Evolutionary conservation across 2,113 vertebrate species (phyloP).

Genomic region (Clupea harengus): DNA sequence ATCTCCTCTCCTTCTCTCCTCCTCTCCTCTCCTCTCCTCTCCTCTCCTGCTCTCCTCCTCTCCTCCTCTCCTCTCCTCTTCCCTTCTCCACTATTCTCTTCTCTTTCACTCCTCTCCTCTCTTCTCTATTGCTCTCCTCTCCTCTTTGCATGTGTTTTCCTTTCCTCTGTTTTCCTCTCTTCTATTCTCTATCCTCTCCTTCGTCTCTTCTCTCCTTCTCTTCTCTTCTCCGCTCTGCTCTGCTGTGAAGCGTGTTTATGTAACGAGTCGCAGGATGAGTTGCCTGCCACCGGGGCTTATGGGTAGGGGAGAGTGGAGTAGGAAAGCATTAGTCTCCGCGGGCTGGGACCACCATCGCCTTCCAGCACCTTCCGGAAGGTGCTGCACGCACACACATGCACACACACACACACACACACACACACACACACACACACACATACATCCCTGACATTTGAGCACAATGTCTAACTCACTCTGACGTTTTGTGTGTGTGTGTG

Average conservation of each 20-base stretch:
- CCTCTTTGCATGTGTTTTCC: neutral
- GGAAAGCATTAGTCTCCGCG: neutral
- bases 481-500: neutral
- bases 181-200: neutral
- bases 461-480: neutral
- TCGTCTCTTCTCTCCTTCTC: slow-evolving; percentile 3
- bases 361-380: slow-evolving; percentile 1
- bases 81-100: neutral
- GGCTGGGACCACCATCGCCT: neutral
- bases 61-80: slow-evolving; percentile 28
- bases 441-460: neutral
- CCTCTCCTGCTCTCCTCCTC: slow-evolving; percentile 44
- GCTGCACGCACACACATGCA: neutral
- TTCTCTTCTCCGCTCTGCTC: slow-evolving; percentile 54
- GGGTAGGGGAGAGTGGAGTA: slow-evolving; percentile 27
- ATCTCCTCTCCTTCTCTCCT: neutral
- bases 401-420: neutral
- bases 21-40: slow-evolving; percentile 54
- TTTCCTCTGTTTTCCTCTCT: neutral
- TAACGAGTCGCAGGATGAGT: slow-evolving; percentile 65
- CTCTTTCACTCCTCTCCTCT: neutral
- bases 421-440: slow-evolving; percentile 4
- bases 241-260: slow-evolving; percentile 68
- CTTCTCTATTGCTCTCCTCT: neutral
- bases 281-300: slow-evolving; percentile 58